A percentile compares a stretch with the other conserved stretches of the same genome.
These are phyloP conservation scores for Noctua fimbriata DNA, from an alignment of 2,888 invertebrate species.

Conservation along the genomic window DNA sequence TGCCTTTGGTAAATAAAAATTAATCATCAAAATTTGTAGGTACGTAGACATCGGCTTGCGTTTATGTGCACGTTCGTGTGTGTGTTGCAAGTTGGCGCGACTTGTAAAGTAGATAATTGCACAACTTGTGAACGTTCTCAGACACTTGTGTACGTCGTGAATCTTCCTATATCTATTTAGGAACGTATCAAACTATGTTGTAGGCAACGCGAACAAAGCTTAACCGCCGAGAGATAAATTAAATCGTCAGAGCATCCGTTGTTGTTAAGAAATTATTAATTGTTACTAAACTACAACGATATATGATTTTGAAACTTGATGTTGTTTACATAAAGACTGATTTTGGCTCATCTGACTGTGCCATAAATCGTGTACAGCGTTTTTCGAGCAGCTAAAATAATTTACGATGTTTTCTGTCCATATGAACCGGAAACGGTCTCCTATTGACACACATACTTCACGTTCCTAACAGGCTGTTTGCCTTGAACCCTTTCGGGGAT, in stretches of 20 bases:
- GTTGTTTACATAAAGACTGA: constrained; percentile 2
- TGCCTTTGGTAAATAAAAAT: constrained; percentile 27
- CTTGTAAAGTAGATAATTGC: constrained; percentile 67
- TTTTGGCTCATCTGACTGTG: background rate
- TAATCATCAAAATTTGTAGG: constrained; percentile 30
- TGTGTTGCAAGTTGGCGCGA: constrained; percentile 51
- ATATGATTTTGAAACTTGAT: constrained; percentile 3
- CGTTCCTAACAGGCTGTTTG: constrained; percentile 7
- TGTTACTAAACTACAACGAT: constrained; percentile 16
- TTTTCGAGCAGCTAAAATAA: constrained; percentile 23
- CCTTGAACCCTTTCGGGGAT: constrained; percentile 25
- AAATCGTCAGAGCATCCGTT: constrained; percentile 37
- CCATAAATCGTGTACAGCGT: constrained; percentile 18
- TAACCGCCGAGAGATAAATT: constrained; percentile 47
- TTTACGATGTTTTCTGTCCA: constrained; percentile 31
- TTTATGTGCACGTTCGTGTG: constrained; percentile 32
- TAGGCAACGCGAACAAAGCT: constrained; percentile 42
- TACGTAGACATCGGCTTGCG: constrained; percentile 22
- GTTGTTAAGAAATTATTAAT: constrained; percentile 39
- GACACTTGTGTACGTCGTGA: constrained; percentile 51
- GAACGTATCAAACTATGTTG: constrained; percentile 56
- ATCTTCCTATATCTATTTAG: constrained; percentile 57
- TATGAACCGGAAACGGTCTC: constrained; percentile 12
- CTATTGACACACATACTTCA: constrained; percentile 30
- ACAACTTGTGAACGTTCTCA: constrained; percentile 59